Evolutionary conservation across 2,797 vertebrate species (phyloP).

Genomic region (Carcharodon carcharias): DNA sequence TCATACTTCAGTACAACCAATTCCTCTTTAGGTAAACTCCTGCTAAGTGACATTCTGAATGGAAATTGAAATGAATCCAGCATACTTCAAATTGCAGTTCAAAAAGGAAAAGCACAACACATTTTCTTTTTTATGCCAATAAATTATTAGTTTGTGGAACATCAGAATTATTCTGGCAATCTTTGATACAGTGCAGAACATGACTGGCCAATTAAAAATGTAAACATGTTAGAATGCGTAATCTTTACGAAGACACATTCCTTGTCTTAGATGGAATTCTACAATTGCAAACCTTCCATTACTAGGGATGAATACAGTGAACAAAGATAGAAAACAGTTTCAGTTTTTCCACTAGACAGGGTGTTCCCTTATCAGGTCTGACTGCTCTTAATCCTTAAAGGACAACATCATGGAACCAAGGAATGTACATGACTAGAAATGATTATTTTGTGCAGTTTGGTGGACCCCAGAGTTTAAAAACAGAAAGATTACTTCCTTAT

Average conservation of each 20-base stretch:
- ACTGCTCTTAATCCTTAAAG: constrained; percentile 5
- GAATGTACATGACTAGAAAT: background rate
- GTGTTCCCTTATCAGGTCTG: constrained; percentile 26
- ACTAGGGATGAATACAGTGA: background rate
- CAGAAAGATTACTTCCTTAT: background rate
- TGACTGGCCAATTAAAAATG: constrained; percentile 6
- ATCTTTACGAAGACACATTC: constrained; percentile 5
- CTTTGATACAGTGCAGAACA: constrained; percentile 21
- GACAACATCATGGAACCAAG: background rate
- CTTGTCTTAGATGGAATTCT: constrained; percentile 21
- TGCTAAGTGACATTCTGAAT: constrained; percentile 6
- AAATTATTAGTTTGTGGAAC: background rate
- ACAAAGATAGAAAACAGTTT: constrained; percentile 27
- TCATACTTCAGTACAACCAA: background rate
- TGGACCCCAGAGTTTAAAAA: background rate
- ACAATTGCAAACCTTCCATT: constrained; percentile 16
- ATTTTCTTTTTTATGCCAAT: background rate
- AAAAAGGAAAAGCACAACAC: background rate
- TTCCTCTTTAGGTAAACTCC: constrained; percentile 30
- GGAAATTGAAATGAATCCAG: constrained; percentile 29
- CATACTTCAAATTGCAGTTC: background rate
- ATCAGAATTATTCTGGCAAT: background rate
- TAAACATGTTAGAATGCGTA: background rate
- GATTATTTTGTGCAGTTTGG: background rate
- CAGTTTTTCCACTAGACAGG: constrained; percentile 10